phyloP scores from a whole-genome alignment of 2,113 vertebrate species.

The Corydoras sp. region DNA sequence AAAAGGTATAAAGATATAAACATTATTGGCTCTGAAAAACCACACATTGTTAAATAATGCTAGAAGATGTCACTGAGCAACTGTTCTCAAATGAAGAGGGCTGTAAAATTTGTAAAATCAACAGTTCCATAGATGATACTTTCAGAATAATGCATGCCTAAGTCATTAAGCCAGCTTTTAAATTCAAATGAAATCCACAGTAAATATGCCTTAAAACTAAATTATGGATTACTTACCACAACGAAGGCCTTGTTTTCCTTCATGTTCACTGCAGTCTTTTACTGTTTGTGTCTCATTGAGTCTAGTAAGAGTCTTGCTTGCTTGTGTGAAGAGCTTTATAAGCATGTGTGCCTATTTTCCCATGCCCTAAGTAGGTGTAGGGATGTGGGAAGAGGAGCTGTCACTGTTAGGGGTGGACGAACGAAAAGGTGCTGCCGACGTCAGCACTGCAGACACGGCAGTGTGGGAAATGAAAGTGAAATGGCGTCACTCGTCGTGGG shows the following conservation, averaged over 20 bases:
- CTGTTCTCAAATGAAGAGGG: too few relatives aligned
- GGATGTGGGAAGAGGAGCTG: slow-evolving; percentile 33
- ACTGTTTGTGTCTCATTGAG: slow-evolving; percentile 17
- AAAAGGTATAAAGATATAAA: too few relatives aligned
- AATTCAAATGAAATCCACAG: too few relatives aligned
- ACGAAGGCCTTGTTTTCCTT: slow-evolving; percentile 2
- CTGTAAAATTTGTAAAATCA: too few relatives aligned
- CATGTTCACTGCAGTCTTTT: slow-evolving; percentile 1
- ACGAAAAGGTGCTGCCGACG: slow-evolving; percentile 20
- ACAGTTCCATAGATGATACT: too few relatives aligned
- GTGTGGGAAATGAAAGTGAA: slow-evolving; percentile 28
- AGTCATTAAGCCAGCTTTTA: too few relatives aligned
- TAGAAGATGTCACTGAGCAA: too few relatives aligned
- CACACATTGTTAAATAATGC: too few relatives aligned
- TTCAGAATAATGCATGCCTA: too few relatives aligned
- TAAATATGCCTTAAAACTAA: too few relatives aligned
- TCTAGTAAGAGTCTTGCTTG: background rate
- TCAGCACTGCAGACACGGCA: slow-evolving; percentile 12
- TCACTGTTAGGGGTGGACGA: slow-evolving; percentile 9
- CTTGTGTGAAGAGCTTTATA: slow-evolving; percentile 38
- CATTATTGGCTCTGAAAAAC: too few relatives aligned
- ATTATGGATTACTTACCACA: slow-evolving; percentile 11
- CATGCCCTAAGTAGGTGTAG: slow-evolving; percentile 34
- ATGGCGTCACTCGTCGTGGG: slow-evolving; percentile 13
- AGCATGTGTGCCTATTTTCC: slow-evolving; percentile 25